Evolutionary conservation across 2,888 invertebrate species (phyloP), one percentile per base, ranked within the genome.

Genomic region (Tipula lateralis): DNA sequence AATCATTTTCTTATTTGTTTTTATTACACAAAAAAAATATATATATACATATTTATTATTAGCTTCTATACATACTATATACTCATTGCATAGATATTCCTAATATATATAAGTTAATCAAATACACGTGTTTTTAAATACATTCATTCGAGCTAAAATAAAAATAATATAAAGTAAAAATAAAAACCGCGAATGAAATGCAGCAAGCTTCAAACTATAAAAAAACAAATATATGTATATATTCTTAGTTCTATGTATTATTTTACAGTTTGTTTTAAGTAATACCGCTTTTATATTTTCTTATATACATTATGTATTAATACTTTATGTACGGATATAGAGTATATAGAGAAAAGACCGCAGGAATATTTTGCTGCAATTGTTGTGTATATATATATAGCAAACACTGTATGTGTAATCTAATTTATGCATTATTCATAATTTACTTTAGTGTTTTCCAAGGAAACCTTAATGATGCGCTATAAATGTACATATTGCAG

Each of bases 131-230:
- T 66, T 66, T 66, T 12, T 66, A 12, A 24, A 50, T 24, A 66
- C 66, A 66, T 66, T 66, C 66, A 24, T 66, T 66, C 66, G 66
- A 66, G 24, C 24, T 66, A 12, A 66, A 66, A 66, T 66, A 66
- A 24, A 24, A 66, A 66, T 66, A 66, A 66, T 44, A 44, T 44
- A 50, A 44, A 16, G 44, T 50, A 16, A 66, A 66, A 66, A 66
- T 66, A 66, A 66, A 66, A 66, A 66, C 66, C 66, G 66, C 66
- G 66, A 66, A 66, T 66, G 66, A 66, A 66, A 66, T 66, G 66
- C 66, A 66, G 66, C 66, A 66, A 66, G 66, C 66, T 66, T 66
- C 66, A 66, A 66, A 66, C 66, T 66, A 24, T 66, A 66, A 9
- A 12, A 24, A 9, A 24, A 24, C 5, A 24, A 24, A 50, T n/a